A percentile compares a stretch with the other conserved stretches of the same genome.
Conservation (phyloP, 2,888 invertebrate species). For the Amiota minor region DNA sequence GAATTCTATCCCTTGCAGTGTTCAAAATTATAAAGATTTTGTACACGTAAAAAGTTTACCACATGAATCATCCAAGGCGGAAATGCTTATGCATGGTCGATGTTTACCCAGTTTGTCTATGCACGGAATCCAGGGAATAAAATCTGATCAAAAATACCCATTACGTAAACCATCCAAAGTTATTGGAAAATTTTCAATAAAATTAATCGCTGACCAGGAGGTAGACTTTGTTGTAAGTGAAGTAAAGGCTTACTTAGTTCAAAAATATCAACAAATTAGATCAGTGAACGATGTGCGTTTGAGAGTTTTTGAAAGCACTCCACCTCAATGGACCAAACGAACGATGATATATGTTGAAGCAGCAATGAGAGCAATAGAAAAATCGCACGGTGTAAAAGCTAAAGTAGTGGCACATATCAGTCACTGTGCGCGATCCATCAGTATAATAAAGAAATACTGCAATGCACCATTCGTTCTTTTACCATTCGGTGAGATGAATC, state of each 20-base stretch:
- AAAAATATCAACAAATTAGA: constrained; percentile 29
- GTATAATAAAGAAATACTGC: constrained; percentile 42
- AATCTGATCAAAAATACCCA: constrained; percentile 10
- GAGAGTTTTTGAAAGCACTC: constrained; percentile 29
- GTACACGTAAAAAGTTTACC: constrained; percentile 16
- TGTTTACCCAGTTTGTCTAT: constrained; percentile 43
- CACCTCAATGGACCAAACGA: background rate
- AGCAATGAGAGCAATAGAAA: background rate
- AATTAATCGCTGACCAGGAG: constrained; percentile 46
- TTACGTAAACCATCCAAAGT: background rate
- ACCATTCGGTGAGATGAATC: constrained; percentile 46
- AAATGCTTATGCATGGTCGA: constrained; percentile 44
- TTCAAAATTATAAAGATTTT: constrained; percentile 32
- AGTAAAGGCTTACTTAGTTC: constrained; percentile 36
- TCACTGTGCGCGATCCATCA: constrained; percentile 23
- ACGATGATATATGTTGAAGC: background rate
- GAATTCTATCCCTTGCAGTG: constrained; percentile 36
- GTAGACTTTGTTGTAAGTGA: constrained; percentile 21
- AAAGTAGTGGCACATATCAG: background rate
- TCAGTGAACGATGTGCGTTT: constrained; percentile 36
- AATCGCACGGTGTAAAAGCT: background rate
- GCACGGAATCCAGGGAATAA: constrained; percentile 32
- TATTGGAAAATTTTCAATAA: constrained; percentile 42
- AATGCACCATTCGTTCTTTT: constrained; percentile 37
- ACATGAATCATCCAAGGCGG: constrained; percentile 37